Evolutionary conservation across 2,888 invertebrate genomes (phyloP).

Genomic region (Thumatha senex): DNA sequence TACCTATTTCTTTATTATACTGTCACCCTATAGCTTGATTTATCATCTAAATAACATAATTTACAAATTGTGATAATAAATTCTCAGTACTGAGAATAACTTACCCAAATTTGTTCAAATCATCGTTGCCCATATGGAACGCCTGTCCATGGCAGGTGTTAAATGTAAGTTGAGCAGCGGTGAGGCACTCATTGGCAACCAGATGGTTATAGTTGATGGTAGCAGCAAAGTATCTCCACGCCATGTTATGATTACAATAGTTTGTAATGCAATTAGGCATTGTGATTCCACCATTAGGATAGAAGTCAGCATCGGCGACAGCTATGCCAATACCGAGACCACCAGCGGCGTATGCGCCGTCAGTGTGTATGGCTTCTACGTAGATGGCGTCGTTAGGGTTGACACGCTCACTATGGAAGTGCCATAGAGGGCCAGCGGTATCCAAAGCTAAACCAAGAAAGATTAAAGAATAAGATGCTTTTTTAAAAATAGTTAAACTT

Average conservation of each 20-base stretch:
- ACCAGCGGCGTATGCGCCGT: constrained; percentile 66
- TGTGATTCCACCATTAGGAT: constrained; percentile 81
- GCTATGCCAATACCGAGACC: constrained; percentile 70
- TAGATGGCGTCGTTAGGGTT: constrained; percentile 58
- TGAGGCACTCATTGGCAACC: constrained; percentile 49
- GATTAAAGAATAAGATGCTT: too few species aligned
- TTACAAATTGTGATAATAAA: too few species aligned
- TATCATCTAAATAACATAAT: too few species aligned
- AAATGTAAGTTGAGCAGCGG: constrained; percentile 43
- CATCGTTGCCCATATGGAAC: constrained; percentile 55
- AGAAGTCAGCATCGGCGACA: constrained; percentile 83
- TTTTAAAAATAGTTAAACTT: not conserved
- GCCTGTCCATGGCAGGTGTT: constrained; percentile 51
- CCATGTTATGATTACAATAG: constrained; percentile 62
- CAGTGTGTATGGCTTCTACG: constrained; percentile 72
- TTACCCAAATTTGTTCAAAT: constrained; percentile 54
- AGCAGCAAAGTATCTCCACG: constrained; percentile 62
- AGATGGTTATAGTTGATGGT: constrained; percentile 58
- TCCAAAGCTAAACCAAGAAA: constrained; percentile 48
- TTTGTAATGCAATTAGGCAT: constrained; percentile 60
- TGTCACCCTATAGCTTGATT: too few species aligned
- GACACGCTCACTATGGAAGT: constrained; percentile 44
- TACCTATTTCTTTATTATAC: too few species aligned
- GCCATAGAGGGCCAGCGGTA: constrained; percentile 67
- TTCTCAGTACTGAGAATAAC: too few species aligned